These are phyloP conservation scores for Limenitis camilla DNA, from an alignment of 2,888 invertebrate genomes.

Conservation along the genomic window DNA sequence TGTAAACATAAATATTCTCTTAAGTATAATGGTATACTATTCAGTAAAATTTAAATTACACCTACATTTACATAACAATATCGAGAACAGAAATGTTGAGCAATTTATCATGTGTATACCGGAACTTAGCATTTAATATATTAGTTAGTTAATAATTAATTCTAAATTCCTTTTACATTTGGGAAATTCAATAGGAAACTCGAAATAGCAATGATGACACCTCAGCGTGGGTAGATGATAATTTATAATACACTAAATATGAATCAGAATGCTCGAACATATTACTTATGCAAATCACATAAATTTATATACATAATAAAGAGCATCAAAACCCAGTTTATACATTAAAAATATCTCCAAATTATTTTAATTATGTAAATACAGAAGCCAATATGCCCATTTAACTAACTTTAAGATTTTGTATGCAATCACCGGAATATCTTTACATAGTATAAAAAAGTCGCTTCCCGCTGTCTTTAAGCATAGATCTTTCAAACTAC, in stretches of 20 bases:
- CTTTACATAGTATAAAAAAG: conserved; percentile 3
- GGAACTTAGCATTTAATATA: conserved; percentile 14
- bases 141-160: conserved; percentile 15
- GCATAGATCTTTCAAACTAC: too few species aligned
- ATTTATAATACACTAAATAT: conserved; percentile 21
- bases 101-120: conserved; percentile 11
- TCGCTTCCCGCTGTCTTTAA: too few species aligned
- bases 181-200: conserved; percentile 20
- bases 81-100: conserved; percentile 8
- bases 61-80: conserved; percentile 9
- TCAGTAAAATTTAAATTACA: neutral
- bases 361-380: conserved; percentile 22
- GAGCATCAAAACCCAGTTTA: conserved; percentile 11
- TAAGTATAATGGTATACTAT: neutral
- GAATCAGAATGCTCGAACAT: conserved; percentile 21
- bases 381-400: conserved; percentile 16
- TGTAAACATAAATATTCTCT: neutral
- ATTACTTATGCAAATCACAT: conserved; percentile 21
- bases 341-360: conserved; percentile 12
- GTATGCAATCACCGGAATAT: conserved; percentile 1
- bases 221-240: conserved; percentile 19
- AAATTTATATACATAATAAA: conserved; percentile 22
- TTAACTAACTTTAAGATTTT: conserved; percentile 7
- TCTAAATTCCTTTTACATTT: conserved; percentile 14
- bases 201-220: conserved; percentile 22